Percentiles rank a stretch among this genome's conserved stretches.
Conservation (phyloP, 2,797 vertebrate genomes). For the Dendrocincla tyrannina region DNA sequence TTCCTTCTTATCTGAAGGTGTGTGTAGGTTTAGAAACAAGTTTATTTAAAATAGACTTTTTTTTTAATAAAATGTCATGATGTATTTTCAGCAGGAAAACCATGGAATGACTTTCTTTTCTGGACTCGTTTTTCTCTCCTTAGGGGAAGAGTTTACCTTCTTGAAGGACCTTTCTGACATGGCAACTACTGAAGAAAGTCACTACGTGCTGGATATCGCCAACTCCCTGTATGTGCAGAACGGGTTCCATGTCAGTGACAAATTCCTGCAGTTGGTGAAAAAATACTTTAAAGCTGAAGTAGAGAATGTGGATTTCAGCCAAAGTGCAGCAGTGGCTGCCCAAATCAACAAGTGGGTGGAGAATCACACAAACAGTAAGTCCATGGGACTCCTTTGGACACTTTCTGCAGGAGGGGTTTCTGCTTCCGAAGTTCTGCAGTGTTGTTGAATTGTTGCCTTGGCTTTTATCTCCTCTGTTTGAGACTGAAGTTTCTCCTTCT, state of each 20-base stretch:
- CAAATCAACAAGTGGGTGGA: conserved; percentile 96
- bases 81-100: background rate
- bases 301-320: conserved; percentile 89
- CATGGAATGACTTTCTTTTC: background rate
- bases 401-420: background rate
- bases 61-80: background rate
- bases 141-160: conserved; percentile 90
- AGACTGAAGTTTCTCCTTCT: background rate
- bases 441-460: background rate
- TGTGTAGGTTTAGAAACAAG: background rate
- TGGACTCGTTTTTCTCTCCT: background rate
- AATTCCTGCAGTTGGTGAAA: conserved; percentile 90
- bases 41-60: background rate
- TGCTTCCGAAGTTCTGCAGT: background rate
- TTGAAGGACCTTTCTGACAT: conserved; percentile 88
- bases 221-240: conserved; percentile 93
- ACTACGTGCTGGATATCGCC: conserved; percentile 88
- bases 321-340: conserved; percentile 86
- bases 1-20: background rate
- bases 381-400: background rate
- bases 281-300: conserved; percentile 91
- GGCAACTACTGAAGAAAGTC: conserved; percentile 78
- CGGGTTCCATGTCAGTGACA: conserved; percentile 87
- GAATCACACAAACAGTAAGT: conserved; percentile 95
- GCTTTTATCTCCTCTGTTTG: background rate